A percentile compares a stretch with the other conserved stretches of the same genome.
Evolutionary conservation across 2,797 vertebrate species (phyloP).

Genomic region (Tapirus indicus): DNA sequence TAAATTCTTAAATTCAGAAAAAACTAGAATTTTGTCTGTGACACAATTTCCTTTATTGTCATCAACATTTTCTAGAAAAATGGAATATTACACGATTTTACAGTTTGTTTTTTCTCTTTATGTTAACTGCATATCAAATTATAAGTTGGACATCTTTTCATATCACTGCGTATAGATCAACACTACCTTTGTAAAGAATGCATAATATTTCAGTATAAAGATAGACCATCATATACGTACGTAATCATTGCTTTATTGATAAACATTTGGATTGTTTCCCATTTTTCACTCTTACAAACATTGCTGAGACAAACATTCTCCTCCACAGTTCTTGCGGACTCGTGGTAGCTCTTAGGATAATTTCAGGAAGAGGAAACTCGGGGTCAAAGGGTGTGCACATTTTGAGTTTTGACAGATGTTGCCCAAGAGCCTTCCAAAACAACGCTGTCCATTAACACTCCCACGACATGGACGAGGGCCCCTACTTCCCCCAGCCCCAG

Average conservation of each 20-base stretch:
- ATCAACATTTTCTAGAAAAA: background rate
- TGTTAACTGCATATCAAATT: background rate
- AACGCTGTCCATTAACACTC: background rate
- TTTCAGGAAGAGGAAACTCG: background rate
- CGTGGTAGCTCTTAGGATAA: background rate
- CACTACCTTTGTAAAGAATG: background rate
- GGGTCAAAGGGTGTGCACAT: background rate
- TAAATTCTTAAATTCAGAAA: background rate
- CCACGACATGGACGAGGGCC: rapidly evolving
- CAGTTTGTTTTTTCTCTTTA: background rate
- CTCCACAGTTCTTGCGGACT: background rate
- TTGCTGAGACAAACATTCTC: background rate
- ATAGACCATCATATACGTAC: background rate
- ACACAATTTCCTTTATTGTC: background rate
- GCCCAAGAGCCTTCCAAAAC: background rate
- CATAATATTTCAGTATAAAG: background rate
- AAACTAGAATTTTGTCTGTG: background rate
- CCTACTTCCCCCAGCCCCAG: background rate
- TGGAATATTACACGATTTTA: background rate
- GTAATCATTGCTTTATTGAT: background rate
- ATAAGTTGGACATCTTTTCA: background rate
- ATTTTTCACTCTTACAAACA: background rate
- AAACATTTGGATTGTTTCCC: background rate
- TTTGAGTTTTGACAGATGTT: background rate
- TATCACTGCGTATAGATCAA: background rate